Percentiles rank a stretch among this genome's conserved stretches.
These are phyloP conservation scores for Euleptes europaea DNA, from an alignment of 2,113 vertebrate species.

Conservation along the genomic window DNA sequence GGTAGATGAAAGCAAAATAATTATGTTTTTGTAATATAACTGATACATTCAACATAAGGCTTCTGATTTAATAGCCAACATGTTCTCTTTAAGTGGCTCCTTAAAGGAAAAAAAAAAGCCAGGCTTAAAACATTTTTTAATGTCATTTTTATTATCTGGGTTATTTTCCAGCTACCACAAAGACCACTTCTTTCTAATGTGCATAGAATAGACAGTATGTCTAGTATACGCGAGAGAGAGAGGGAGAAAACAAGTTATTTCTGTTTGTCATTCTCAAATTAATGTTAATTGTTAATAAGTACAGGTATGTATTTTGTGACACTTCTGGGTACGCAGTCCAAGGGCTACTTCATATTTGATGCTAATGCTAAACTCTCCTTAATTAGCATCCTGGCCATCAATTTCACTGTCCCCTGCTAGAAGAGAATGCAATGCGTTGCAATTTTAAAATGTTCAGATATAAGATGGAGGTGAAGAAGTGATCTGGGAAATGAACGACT, in stretches of 20 bases:
- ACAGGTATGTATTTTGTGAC: constrained; percentile 70
- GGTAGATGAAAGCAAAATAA: constrained; percentile 36
- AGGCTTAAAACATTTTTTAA: background rate
- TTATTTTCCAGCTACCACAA: constrained; percentile 28
- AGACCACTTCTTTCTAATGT: background rate
- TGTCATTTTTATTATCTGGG: background rate
- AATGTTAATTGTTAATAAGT: constrained; percentile 72
- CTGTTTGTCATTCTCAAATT: constrained; percentile 66
- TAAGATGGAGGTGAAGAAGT: constrained; percentile 76
- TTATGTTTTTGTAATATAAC: constrained; percentile 22
- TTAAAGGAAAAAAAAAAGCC: constrained; percentile 11
- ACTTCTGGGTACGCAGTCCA: constrained; percentile 55
- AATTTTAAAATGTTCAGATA: constrained; percentile 73
- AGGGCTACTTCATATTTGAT: constrained; percentile 70
- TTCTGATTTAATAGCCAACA: constrained; percentile 47
- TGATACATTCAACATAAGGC: constrained; percentile 29
- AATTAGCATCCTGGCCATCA: constrained; percentile 63
- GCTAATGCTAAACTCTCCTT: constrained; percentile 70
- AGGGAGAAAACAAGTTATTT: constrained; percentile 53
- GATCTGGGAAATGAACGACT: constrained; percentile 77
- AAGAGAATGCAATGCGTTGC: constrained; percentile 68
- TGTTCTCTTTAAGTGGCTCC: constrained; percentile 21
- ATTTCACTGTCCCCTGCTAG: constrained; percentile 58
- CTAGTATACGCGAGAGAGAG: constrained; percentile 2
- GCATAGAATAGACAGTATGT: constrained; percentile 26